Percentiles rank a stretch among this genome's conserved stretches.
These are phyloP conservation scores for Volucella inflata DNA, from an alignment of 2,888 invertebrate species.

Conservation along the genomic window DNA sequence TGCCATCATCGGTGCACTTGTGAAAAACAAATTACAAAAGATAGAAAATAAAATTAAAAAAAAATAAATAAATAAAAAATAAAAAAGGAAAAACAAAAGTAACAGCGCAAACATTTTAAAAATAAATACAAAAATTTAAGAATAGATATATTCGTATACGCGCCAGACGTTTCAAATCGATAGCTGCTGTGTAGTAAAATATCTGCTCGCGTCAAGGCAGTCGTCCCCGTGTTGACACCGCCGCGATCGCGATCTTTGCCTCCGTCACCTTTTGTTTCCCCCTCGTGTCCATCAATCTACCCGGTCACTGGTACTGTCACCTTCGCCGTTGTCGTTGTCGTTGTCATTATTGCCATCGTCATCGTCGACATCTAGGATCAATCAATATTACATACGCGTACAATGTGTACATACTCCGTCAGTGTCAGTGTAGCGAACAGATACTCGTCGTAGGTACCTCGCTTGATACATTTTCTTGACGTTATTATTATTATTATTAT, in stretches of 20 bases:
- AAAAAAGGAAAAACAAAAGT: constrained; percentile 14
- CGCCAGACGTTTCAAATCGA: constrained; percentile 74
- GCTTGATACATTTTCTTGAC: constrained; percentile 67
- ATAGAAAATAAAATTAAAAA: neutral
- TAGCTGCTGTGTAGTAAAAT: constrained; percentile 59
- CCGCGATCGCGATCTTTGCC: constrained; percentile 44
- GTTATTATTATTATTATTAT: constrained; percentile 31
- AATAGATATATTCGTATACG: constrained; percentile 72
- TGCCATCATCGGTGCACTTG: constrained; percentile 52
- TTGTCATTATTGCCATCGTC: constrained; percentile 45
- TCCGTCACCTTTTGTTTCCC: neutral
- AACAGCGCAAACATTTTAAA: constrained; percentile 41
- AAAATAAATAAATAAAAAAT: constrained; percentile 2
- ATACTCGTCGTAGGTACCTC: constrained; percentile 25
- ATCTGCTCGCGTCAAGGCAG: constrained; percentile 63
- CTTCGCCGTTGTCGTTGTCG: constrained; percentile 4
- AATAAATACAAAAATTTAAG: constrained; percentile 64
- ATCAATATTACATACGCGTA: constrained; percentile 71
- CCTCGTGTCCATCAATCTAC: constrained; percentile 1
- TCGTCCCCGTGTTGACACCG: constrained; percentile 59
- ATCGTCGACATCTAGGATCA: constrained; percentile 70
- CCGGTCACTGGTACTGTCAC: constrained; percentile 43
- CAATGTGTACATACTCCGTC: constrained; percentile 38
- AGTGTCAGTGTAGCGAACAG: constrained; percentile 56
- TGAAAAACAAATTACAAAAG: constrained; percentile 64